These are phyloP conservation scores for Pomatostomus ruficeps DNA, from an alignment of 2,113 vertebrate species.

Conservation along the genomic window DNA sequence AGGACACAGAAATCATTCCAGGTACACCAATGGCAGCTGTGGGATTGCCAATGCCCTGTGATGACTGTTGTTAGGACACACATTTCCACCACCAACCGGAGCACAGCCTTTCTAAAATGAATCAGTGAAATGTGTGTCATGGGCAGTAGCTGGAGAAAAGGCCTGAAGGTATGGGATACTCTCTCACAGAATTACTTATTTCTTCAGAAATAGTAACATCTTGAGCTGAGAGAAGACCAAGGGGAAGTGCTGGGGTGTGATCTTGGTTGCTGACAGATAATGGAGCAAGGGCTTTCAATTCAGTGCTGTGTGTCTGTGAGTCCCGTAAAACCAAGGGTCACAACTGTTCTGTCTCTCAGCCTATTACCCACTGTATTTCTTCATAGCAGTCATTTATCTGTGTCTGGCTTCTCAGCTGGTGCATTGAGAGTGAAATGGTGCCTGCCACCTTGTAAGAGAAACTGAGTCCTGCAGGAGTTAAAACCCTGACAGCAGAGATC, in stretches of 20 bases:
- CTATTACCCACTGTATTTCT: neutral
- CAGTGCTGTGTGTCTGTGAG: neutral
- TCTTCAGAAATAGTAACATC: neutral
- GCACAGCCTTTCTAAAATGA: neutral
- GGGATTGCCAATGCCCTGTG: neutral
- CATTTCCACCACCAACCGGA: neutral
- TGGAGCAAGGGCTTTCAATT: neutral
- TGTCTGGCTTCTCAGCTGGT: neutral
- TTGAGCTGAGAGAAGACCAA: neutral
- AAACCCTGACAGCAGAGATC: neutral
- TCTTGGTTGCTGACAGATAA: neutral
- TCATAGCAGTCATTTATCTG: neutral
- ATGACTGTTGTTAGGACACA: fast-evolving
- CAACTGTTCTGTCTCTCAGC: neutral
- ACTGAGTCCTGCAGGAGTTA: neutral
- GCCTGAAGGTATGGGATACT: neutral
- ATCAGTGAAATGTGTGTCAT: neutral
- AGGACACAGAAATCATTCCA: neutral
- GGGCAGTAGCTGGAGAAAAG: neutral
- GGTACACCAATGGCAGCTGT: neutral
- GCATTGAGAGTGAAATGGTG: neutral
- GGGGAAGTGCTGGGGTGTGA: neutral
- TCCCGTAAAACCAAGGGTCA: neutral
- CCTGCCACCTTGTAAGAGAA: neutral
- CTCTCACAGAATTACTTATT: neutral